Base-by-base conservation (phyloP, 2,888 invertebrate species). In the Brachypalpus laphriformis region DNA sequence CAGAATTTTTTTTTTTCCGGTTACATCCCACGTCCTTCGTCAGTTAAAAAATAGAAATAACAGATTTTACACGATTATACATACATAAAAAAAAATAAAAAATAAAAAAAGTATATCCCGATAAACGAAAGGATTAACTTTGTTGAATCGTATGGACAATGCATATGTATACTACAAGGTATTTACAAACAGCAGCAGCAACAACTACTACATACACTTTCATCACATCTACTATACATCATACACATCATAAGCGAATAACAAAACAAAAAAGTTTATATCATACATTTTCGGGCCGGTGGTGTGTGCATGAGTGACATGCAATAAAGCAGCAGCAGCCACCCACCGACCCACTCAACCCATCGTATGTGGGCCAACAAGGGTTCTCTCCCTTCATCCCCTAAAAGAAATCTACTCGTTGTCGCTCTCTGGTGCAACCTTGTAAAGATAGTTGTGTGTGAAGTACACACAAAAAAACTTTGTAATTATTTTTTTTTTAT, bases 101-200 rank as follows among this genome's bases (percentile, higher is more conserved):
- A 47, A 65, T 66, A 57, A 28, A 28, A 40, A 57, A 63, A 65
- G 65, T 14, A 82, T 68, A 78, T 42, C 49, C 65, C 82, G 72
- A 82, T 77, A 77, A 82, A 71, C 65, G 70, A 63, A 80, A 81
- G 85, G 81, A 81, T 85, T 81, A 81, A 75, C 80, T 81, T 85
- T 85, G 76, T 85, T 85, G 80, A 89, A 90, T 91, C 91, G 90
- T 91, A 91, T 91, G 91, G 91, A 91, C 91, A 91, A 91, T 91
- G 91, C 91, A 89, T 91, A 91, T 90, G 91, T 91, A 89, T 91
- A 91, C 91, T 91, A 91, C 90, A 91, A 91, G 91, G 91, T 91
- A 91, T 83, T 83, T 66, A 82, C 75, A 65, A 75, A 86, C 74
- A 83, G 57, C 57, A 42, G 54, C 77, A 75, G 75, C 83, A 76